Evolutionary conservation across 2,797 vertebrate genomes (phyloP).

Genomic region (Adrianichthys oophorus): DNA sequence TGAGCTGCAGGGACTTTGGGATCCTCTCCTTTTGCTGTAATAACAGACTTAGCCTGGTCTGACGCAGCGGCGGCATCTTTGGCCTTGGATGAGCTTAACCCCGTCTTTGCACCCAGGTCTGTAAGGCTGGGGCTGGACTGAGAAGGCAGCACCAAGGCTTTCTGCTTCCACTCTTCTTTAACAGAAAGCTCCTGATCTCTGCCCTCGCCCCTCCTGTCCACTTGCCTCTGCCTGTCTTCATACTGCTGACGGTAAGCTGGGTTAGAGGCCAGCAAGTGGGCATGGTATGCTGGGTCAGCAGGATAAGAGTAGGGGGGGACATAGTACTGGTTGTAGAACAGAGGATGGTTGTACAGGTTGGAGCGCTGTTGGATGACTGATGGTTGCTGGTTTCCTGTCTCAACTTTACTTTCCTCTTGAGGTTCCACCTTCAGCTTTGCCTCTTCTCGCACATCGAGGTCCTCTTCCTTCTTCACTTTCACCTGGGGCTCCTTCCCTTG

Average conservation of each 20-base stretch:
- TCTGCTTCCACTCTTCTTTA: constrained; percentile 97
- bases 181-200: constrained; percentile 86
- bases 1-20: constrained; percentile 82
- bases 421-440: constrained; percentile 88
- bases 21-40: constrained; percentile 91
- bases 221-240: constrained; percentile 91
- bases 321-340: constrained; percentile 98
- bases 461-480: constrained; percentile 94
- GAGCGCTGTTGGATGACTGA: constrained; percentile 97
- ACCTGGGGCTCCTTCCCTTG: constrained; percentile 76
- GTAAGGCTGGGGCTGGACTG: constrained; percentile 88
- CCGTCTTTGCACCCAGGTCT: constrained; percentile 84
- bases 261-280: constrained; percentile 92
- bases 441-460: constrained; percentile 82
- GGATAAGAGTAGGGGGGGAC: constrained; percentile 94
- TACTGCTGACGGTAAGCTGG: constrained; percentile 92
- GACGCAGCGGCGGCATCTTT: constrained; percentile 88
- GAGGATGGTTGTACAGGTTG: constrained; percentile 98
- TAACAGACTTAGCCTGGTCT: constrained; percentile 88
- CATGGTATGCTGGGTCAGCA: constrained; percentile 91
- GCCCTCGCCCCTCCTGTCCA: constrained; percentile 88
- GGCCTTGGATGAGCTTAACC: constrained; percentile 71
- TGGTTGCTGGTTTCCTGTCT: constrained; percentile 90
- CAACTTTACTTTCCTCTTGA: constrained; percentile 91
- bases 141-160: constrained; percentile 87